Evolutionary conservation across 2,888 invertebrate genomes (phyloP), one percentile per base, ranked within the genome.

Genomic region (Chirona hameri): DNA sequence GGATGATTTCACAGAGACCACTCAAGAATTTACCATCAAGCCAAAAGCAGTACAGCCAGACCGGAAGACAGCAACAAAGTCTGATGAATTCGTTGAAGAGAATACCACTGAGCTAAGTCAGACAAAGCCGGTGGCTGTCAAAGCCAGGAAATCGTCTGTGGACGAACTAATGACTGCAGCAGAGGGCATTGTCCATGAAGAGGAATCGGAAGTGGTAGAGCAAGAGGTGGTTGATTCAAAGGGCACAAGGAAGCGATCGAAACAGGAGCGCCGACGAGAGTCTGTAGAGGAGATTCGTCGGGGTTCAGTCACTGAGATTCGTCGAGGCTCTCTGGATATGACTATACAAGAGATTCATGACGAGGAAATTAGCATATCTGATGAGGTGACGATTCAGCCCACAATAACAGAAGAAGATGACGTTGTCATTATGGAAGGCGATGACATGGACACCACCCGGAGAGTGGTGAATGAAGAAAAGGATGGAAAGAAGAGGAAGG

Each of bases 281-380:
- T 52, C 79, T 27, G n/a, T 52, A 5, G 52, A 76, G 15, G 76
- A 76, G 21, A 76, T 39, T 15, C 31, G 76, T 1, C 76, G 79
- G 2, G 79, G 52, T 18, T 79, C 79, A 18, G 21, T 79, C 18
- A 79, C 79, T 3, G 79, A 79, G 52, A 79, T 79, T 15, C 79
- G 79, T 14, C n/a, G 79, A 52, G 79, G 79, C 3, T 79, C 79
- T 52, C 27, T 79, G 52, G 79, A 52, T 52, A 52, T 79, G 52
- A 79, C 79, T 2, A 79, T 79, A 24, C 79, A 79, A 24, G 79
- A 79, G 27, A 27, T 79, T 7, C 48, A 48, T 12, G 79, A 79
- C 14, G 79, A 79, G 3, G 79, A 79, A 15, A 52, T 46, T 12
- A 29, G 48, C 52, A 27, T 52, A 15, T 52, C 52, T 3, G 79